Base-by-base conservation (phyloP, 2,888 invertebrate genomes). In the Crocallis elinguaria region DNA sequence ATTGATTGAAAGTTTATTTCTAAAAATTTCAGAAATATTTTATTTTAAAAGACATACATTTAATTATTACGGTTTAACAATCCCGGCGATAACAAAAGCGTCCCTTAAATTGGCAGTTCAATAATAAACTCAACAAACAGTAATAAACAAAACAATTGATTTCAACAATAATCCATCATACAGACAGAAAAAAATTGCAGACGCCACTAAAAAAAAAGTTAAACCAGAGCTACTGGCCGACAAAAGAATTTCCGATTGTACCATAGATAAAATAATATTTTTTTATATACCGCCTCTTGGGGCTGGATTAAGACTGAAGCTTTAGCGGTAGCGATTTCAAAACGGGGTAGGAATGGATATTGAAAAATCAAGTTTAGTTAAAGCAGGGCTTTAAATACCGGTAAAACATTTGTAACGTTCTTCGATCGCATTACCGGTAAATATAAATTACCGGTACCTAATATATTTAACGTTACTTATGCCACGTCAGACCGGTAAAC, bases 191-290 rank as follows among this genome's bases (percentile, higher is more conserved):
- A 79, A 79, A 78, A 74, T 63, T 70, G 72, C 80, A 83, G 84
- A 82, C 83, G 82, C 82, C 76, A 69, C 58, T 54, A 42, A 49
- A 73, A 79, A 29, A 85, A 82, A 82, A 78, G 4, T 42, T 41
- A 71, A 79, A 84, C 79, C 84, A 82, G 77, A 74, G 69, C 60
- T 64, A 60, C 62, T 58, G 53, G 16, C 80, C 82, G 79, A 86
- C 88, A 85, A 87, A 84, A 81, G 79, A 75, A 73, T 75, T 72
- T 70, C 74, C 71, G 86, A 85, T 86, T 76, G 77, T 68, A 73
- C 69, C 70, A 73, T 66, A 82, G 84, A 87, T 86, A 86, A 86
- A 69, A 86, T 86, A 82, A 85, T 88, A 87, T 88, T 86, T 84
- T 85, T 80, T 79, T 79, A 81, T 73, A 67, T 73, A 72, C 69